These are phyloP conservation scores for Stomatorhinus walkeri DNA, from an alignment of 2,797 vertebrate species.

Conservation along the genomic window DNA sequence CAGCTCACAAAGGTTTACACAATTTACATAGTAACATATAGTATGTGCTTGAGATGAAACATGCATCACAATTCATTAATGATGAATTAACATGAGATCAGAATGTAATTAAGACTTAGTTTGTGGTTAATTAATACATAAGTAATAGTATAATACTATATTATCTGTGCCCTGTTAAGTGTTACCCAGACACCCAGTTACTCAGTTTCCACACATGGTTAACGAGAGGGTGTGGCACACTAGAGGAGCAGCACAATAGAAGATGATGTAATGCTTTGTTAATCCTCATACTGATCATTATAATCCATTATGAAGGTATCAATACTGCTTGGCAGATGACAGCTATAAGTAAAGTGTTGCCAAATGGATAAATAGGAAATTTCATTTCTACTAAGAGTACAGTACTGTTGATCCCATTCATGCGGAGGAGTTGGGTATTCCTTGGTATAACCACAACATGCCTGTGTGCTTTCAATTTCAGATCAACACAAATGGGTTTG, in stretches of 20 bases:
- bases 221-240: not conserved
- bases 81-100: not conserved
- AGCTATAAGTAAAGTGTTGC: not conserved
- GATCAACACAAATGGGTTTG: slow-evolving; percentile 81
- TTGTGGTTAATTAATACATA: not conserved
- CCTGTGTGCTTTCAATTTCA: slow-evolving; percentile 33
- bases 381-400: not conserved
- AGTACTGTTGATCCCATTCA: not conserved
- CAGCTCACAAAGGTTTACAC: not conserved
- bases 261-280: not conserved
- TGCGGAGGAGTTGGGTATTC: not conserved
- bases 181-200: not conserved
- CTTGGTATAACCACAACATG: not conserved
- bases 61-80: not conserved
- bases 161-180: not conserved
- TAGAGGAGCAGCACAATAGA: not conserved
- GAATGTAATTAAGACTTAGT: not conserved
- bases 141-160: not conserved
- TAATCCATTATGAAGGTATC: not conserved
- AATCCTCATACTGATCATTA: not conserved
- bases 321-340: not conserved
- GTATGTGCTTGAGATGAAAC: not conserved
- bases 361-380: not conserved
- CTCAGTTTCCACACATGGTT: not conserved
- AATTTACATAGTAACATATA: not conserved